Conservation (phyloP, 2,113 vertebrate species). For the crab-eating macaque (Macaca fascicularis) region DNA sequence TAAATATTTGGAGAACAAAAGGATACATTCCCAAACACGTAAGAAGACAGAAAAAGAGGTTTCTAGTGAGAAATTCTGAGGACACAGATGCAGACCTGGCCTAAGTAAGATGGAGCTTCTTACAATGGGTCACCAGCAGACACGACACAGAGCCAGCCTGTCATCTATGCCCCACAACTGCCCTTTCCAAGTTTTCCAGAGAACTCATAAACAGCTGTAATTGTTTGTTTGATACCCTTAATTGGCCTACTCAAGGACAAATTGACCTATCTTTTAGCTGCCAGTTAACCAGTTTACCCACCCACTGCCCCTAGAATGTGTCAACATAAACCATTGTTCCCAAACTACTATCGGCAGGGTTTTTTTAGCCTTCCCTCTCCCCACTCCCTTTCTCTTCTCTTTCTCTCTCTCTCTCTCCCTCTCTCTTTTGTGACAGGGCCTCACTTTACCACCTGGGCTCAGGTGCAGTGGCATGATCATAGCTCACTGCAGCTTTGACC, state of each 20-base stretch:
- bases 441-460: no score
- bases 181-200: neutral
- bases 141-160: neutral
- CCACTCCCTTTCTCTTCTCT: neutral
- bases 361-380: neutral
- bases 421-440: no score
- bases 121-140: neutral
- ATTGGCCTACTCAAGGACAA: neutral
- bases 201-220: neutral
- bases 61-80: slow-evolving; percentile 8
- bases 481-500: no score
- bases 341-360: neutral
- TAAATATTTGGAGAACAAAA: neutral
- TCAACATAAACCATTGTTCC: neutral
- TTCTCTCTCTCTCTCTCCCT: neutral
- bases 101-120: neutral
- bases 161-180: neutral
- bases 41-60: neutral
- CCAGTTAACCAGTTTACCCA: neutral
- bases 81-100: neutral
- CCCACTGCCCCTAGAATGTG: neutral
- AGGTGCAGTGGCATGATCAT: no score
- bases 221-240: neutral
- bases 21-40: neutral
- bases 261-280: neutral